A percentile compares a stretch with the other conserved stretches of the same genome.
Evolutionary conservation across 1,140 invertebrate species (phyloP).

Genomic region (Euwallacea fornicatus): DNA sequence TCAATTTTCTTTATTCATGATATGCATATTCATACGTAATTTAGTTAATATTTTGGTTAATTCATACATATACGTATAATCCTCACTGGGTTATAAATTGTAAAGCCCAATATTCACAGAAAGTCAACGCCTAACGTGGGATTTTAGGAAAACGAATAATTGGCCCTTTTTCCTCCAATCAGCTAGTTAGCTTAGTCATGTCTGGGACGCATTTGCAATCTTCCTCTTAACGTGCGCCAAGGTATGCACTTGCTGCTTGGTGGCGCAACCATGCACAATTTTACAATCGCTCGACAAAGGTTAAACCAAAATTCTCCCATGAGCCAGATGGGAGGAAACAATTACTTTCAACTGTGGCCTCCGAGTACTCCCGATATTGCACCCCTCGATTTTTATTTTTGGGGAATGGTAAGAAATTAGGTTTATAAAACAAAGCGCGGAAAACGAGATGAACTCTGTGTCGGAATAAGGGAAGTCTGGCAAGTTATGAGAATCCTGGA

Average conservation of each 20-base stretch:
- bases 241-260: constrained; percentile 31
- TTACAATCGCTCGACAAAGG: constrained; percentile 26
- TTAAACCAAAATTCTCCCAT: constrained; percentile 29
- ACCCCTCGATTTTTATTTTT: too few relatives aligned
- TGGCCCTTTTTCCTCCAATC: constrained; percentile 32
- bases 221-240: constrained; percentile 30
- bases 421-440: too few relatives aligned
- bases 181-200: too few relatives aligned
- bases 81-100: constrained; percentile 23
- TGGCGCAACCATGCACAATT: constrained; percentile 31
- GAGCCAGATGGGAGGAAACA: constrained; percentile 31
- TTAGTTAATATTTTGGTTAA: neutral
- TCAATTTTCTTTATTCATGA: too few relatives aligned
- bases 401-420: too few relatives aligned
- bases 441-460: neutral
- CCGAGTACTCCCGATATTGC: constrained; percentile 21
- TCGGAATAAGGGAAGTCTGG: constrained; percentile 30
- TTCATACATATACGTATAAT: too few relatives aligned
- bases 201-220: constrained; percentile 27
- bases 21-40: too few relatives aligned
- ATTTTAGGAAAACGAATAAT: constrained; percentile 34
- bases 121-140: constrained; percentile 31
- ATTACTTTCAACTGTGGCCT: constrained; percentile 25
- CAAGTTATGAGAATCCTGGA: constrained; percentile 21
- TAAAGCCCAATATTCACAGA: constrained; percentile 33